A percentile compares a stretch with the other conserved stretches of the same genome.
phyloP scores from a whole-genome alignment of 2,797 vertebrate genomes.

The Lutjanus campechanus region DNA sequence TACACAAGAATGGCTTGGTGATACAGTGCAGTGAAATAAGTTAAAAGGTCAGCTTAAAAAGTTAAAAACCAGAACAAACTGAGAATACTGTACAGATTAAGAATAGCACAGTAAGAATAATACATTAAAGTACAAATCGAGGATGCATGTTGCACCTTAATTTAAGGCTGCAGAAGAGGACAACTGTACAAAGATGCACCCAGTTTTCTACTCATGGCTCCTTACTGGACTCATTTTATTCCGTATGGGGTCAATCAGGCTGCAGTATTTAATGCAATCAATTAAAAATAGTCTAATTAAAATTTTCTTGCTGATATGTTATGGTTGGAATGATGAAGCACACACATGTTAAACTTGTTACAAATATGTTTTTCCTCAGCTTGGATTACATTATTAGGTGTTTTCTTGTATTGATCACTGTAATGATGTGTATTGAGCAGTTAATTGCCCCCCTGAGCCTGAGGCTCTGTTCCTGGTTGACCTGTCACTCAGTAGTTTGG shows the following conservation, averaged over 20 bases:
- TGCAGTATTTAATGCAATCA: slow-evolving; percentile 28
- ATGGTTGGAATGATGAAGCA: neutral
- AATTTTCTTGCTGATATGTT: neutral
- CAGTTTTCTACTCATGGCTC: neutral
- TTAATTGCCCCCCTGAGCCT: slow-evolving; percentile 43
- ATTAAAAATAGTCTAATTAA: neutral
- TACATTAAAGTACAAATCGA: too few species aligned
- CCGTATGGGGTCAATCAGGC: neutral
- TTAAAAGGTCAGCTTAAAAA: too few species aligned
- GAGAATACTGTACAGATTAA: too few species aligned
- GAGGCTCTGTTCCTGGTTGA: slow-evolving; percentile 11
- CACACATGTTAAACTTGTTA: neutral
- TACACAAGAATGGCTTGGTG: too few species aligned
- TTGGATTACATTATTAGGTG: neutral
- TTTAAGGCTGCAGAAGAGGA: neutral
- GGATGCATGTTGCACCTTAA: too few species aligned
- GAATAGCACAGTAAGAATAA: too few species aligned
- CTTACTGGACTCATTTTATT: neutral
- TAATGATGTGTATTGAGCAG: neutral
- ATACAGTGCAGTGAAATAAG: too few species aligned
- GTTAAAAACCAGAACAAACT: too few species aligned
- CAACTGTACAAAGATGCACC: neutral
- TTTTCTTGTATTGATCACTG: slow-evolving; percentile 15
- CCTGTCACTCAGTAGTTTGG: slow-evolving; percentile 29
- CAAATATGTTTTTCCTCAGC: neutral